phyloP scores from a whole-genome alignment of 2,113 vertebrate species.

The Hipposideros armiger region DNA sequence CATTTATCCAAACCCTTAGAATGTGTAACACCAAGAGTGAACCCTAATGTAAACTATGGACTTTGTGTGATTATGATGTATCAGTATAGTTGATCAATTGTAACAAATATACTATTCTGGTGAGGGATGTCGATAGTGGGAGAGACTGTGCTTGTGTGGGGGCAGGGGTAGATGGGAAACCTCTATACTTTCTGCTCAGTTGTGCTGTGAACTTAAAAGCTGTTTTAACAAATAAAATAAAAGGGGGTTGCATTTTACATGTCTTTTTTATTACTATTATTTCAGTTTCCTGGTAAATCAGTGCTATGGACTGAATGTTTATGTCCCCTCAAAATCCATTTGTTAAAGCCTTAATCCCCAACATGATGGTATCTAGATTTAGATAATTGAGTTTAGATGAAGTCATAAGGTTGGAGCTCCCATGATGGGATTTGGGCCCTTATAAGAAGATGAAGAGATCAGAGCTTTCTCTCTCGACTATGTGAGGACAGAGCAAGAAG shows the following conservation, averaged over 20 bases:
- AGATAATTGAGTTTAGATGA: neutral
- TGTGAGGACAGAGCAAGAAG: neutral
- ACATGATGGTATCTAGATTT: neutral
- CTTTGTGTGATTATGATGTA: neutral
- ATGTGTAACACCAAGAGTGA: neutral
- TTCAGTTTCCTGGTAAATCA: neutral
- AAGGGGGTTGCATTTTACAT: neutral
- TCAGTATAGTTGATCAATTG: too few species aligned
- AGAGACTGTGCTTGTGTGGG: too few species aligned
- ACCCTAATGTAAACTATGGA: neutral
- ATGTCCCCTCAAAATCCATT: neutral
- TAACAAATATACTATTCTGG: neutral
- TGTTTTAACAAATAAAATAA: neutral
- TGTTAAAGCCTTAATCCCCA: neutral
- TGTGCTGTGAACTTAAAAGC: neutral
- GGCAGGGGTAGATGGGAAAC: neutral
- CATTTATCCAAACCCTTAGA: neutral
- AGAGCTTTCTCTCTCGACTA: neutral
- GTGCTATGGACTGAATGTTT: neutral
- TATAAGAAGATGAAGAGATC: neutral
- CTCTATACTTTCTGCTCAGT: neutral
- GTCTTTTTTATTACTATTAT: neutral
- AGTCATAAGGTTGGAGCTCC: neutral
- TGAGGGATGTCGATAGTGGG: neutral
- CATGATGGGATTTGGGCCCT: neutral